phyloP scores from a whole-genome alignment of 2,113 vertebrate genomes.

The Cromileptes altivelis region DNA sequence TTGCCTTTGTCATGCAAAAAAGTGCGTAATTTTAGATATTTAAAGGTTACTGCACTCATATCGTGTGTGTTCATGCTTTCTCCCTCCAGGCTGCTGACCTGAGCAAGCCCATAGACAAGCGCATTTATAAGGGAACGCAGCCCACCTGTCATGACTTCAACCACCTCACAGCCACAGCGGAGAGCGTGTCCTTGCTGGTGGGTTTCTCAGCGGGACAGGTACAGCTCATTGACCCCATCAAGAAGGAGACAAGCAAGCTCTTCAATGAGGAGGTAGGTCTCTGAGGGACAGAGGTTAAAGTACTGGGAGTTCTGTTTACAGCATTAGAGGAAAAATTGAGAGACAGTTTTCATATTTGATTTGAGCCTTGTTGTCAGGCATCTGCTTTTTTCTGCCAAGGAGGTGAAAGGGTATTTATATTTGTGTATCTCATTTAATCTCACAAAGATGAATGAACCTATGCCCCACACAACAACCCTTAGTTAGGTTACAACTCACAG shows the following conservation, averaged over 20 bases:
- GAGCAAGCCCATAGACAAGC: conserved; percentile 99
- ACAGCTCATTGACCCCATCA: conserved; percentile 99
- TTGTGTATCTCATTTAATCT: neutral
- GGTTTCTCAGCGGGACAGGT: conserved; percentile 99
- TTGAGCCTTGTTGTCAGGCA: neutral
- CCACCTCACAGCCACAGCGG: conserved; percentile 97
- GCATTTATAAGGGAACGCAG: conserved; percentile 99
- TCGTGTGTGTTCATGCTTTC: conserved; percentile 58
- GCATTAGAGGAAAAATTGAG: too few relatives aligned
- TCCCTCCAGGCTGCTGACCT: conserved; percentile 93
- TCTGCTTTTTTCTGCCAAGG: neutral
- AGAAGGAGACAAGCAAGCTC: conserved; percentile 99
- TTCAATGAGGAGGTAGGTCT: conserved; percentile 98
- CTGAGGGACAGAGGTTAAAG: neutral
- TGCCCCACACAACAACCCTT: neutral
- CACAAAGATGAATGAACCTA: neutral
- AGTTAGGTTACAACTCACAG: neutral
- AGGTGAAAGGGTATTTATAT: neutral
- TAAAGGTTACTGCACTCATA: neutral
- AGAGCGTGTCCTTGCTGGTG: conserved; percentile 98
- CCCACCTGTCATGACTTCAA: conserved; percentile 99
- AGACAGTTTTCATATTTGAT: neutral
- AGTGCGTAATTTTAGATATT: neutral
- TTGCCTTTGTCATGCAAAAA: neutral
- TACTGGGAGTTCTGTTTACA: neutral